Percentiles rank a stretch among this genome's conserved stretches.
These are phyloP conservation scores for Xerus rutilus DNA, from an alignment of 2,797 vertebrate genomes.

Conservation along the genomic window DNA sequence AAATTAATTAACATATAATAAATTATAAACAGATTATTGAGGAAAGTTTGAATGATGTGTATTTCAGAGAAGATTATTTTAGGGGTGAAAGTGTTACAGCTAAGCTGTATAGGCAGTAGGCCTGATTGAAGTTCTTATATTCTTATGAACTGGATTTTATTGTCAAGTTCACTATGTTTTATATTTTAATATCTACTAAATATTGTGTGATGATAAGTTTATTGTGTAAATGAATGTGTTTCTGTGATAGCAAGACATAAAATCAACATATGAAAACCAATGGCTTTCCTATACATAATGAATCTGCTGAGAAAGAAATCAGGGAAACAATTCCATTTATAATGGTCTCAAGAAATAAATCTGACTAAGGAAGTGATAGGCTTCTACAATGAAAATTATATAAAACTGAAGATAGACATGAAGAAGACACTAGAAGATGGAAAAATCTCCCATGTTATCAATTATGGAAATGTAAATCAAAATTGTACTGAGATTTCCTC, in stretches of 20 bases:
- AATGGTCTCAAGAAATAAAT: no score
- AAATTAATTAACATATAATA: conserved; percentile 15
- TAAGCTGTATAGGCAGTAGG: not conserved
- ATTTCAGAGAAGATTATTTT: not conserved
- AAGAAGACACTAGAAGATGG: no score
- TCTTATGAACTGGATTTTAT: conserved; percentile 1
- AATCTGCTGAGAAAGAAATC: no score
- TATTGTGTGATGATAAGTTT: not conserved
- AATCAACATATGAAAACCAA: no score
- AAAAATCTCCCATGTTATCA: no score
- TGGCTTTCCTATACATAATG: no score
- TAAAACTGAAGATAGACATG: no score
- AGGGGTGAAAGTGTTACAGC: not conserved
- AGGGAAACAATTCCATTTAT: no score
- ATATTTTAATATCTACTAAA: not conserved
- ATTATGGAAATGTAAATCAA: no score
- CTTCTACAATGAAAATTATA: no score
- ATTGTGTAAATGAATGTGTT: conserved; percentile 20
- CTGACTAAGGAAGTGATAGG: no score
- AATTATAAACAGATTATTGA: not conserved
- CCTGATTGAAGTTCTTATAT: not conserved
- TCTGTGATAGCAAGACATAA: not conserved
- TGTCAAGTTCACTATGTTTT: not conserved
- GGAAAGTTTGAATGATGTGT: not conserved
- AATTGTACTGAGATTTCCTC: no score